phyloP scores from a whole-genome alignment of 2,113 vertebrate species.

The Channa argus region DNA sequence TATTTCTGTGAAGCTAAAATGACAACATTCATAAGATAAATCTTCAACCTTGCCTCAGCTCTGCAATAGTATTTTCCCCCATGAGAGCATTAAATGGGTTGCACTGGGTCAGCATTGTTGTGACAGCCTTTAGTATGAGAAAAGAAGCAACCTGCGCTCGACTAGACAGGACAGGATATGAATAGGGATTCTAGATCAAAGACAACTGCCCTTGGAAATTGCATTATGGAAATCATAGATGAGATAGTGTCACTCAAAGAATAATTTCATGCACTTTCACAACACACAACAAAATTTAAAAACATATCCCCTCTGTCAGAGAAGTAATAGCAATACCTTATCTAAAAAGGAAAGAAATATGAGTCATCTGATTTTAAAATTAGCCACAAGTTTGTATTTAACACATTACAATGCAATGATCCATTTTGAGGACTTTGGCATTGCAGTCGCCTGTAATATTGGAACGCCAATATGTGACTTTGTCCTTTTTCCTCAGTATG shows the following conservation, averaged over 20 bases:
- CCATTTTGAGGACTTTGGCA: slow-evolving; percentile 35
- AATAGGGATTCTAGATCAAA: slow-evolving; percentile 76
- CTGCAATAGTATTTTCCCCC: slow-evolving; percentile 3
- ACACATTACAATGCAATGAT: slow-evolving; percentile 37
- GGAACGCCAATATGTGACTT: slow-evolving; percentile 49
- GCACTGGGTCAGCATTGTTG: slow-evolving; percentile 67
- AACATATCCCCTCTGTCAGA: slow-evolving; percentile 48
- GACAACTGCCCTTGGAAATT: slow-evolving; percentile 81
- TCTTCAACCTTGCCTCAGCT: slow-evolving; percentile 31
- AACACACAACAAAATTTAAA: slow-evolving; percentile 71
- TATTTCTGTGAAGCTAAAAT: slow-evolving; percentile 15
- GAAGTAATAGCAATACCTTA: slow-evolving; percentile 49
- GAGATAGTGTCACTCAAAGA: slow-evolving; percentile 79
- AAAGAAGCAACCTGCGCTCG: slow-evolving; percentile 65
- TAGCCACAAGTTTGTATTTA: slow-evolving; percentile 54
- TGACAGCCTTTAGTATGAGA: slow-evolving; percentile 65
- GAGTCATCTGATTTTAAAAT: slow-evolving; percentile 59
- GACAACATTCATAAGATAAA: slow-evolving; percentile 42
- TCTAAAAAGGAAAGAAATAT: slow-evolving; percentile 43
- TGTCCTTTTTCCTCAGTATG: slow-evolving; percentile 39
- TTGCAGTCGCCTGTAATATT: slow-evolving; percentile 26
- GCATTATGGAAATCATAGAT: slow-evolving; percentile 80
- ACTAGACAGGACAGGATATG: slow-evolving; percentile 76
- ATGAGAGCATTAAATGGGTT: slow-evolving; percentile 43
- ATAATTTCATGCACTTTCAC: slow-evolving; percentile 71